Base-by-base conservation (phyloP, 2,113 vertebrate species). In the Spizaetus ornatus region DNA sequence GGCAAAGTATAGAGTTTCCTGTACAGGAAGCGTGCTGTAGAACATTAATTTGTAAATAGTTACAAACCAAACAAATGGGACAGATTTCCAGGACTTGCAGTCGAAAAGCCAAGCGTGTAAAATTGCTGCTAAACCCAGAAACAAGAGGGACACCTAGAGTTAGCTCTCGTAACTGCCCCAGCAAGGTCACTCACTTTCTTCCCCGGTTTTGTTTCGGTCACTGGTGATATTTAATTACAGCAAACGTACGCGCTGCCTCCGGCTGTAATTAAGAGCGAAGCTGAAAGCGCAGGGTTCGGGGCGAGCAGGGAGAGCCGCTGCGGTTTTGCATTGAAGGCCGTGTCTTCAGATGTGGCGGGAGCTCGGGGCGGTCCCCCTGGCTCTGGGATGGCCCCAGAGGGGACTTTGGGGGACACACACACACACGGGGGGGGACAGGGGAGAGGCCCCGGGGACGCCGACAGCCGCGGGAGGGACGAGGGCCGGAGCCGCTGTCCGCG, bases 131-230 rank as follows among this genome's bases (percentile, higher is more conserved):
- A 25, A 74, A 88, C 74, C 1, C 70, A 94, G 84, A 67, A 87
- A 13, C 86, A 67, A 93, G 86, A 94, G 93, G 55, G 96, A 91
- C 97, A 95, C 78, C 97, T 97, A 95, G 81, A 95, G 97, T 53
- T 45, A 58, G 74, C 2, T 27, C 34, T 17, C 50, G 62, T 9
- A 69, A 80, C 40, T 19, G 58, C 42, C 45, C 31, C 21, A 7
- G 48, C 80, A 55, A 38, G 88, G 88, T 52, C 52, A 43, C 5
- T 29, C 21, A 0, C 69, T 34, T 18, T 17, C 50, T 72, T 14
- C 9, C 1, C 55, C 63, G 18, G 18, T 58, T n/a, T 4, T 34
- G 16, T 13, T 4, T 90, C 18, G 23, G 79, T 14, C 71, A 17
- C 50, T 1, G 80, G 13, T 1, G 61, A 16, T n/a, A 14, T 12